Conservation (phyloP, 2,113 vertebrate genomes). For the Athene noctua region DNA sequence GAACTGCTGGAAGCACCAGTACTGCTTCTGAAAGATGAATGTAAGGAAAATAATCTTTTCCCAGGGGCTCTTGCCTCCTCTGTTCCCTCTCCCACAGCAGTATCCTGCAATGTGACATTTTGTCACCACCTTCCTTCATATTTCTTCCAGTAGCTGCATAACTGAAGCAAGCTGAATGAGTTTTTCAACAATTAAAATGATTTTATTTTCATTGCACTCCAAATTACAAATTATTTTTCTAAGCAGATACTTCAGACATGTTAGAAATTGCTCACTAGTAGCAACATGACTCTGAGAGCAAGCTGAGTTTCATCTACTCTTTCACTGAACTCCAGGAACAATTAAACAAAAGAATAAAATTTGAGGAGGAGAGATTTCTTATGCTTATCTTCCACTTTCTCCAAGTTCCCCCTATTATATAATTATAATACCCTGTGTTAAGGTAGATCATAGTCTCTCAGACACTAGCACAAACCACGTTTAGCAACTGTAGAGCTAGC, state of each 20-base stretch:
- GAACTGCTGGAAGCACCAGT: not conserved
- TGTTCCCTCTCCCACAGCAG: not conserved
- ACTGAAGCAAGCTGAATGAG: not conserved
- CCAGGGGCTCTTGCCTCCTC: not conserved
- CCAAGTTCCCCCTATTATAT: not conserved
- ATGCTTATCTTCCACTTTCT: not conserved
- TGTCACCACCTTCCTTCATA: not conserved
- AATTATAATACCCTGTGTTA: not conserved
- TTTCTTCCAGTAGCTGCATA: not conserved
- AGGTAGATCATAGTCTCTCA: not conserved
- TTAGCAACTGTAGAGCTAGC: not conserved
- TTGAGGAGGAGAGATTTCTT: not conserved
- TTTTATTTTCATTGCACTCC: not conserved
- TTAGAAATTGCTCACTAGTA: not conserved
- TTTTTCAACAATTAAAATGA: not conserved
- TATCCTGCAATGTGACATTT: not conserved
- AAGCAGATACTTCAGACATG: not conserved
- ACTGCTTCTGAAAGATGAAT: not conserved
- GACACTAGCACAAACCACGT: not conserved
- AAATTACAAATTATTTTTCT: not conserved
- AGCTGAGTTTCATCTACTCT: not conserved
- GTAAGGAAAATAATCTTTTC: not conserved
- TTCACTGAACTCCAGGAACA: not conserved
- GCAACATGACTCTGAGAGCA: fast-evolving
- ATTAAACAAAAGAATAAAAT: not conserved